Evolutionary conservation across 2,797 vertebrate genomes (phyloP).

Genomic region (Podarcis lilfordi): DNA sequence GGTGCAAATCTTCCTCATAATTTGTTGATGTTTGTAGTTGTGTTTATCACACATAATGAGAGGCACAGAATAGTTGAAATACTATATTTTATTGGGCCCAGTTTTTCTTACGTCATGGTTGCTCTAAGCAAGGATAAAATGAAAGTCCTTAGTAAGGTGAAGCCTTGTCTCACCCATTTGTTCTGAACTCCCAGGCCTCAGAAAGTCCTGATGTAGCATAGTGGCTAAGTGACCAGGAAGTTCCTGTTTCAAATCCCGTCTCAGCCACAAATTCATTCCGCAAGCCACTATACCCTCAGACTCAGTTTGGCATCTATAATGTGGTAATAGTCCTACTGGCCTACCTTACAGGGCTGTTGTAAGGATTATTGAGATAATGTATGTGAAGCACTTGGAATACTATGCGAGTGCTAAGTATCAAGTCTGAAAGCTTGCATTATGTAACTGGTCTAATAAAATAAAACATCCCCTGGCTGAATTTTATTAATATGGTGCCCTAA

Average conservation of each 20-base stretch:
- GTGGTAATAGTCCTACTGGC: not conserved
- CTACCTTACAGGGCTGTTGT: constrained; percentile 44
- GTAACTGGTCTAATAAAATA: constrained; percentile 14
- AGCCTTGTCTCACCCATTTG: not conserved
- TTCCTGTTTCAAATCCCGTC: not conserved
- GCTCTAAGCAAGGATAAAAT: not conserved
- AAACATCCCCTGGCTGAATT: constrained; percentile 5
- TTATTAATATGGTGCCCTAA: not conserved
- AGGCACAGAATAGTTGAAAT: not conserved
- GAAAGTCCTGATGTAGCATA: not conserved
- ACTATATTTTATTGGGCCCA: not conserved
- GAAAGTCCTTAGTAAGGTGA: not conserved
- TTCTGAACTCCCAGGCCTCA: not conserved
- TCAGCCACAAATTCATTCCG: not conserved
- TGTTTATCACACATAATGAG: not conserved
- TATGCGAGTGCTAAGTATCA: not conserved
- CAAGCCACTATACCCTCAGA: not conserved
- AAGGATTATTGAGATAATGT: constrained; percentile 6
- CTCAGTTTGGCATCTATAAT: not conserved
- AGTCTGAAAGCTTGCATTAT: not conserved
- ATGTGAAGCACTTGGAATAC: not conserved
- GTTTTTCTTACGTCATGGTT: not conserved
- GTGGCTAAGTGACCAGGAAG: not conserved
- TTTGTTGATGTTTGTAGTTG: not conserved
- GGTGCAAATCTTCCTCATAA: constrained; percentile 56